Evolutionary conservation across 1,140 invertebrate species (phyloP).

Genomic region (Helicoverpa zea): DNA sequence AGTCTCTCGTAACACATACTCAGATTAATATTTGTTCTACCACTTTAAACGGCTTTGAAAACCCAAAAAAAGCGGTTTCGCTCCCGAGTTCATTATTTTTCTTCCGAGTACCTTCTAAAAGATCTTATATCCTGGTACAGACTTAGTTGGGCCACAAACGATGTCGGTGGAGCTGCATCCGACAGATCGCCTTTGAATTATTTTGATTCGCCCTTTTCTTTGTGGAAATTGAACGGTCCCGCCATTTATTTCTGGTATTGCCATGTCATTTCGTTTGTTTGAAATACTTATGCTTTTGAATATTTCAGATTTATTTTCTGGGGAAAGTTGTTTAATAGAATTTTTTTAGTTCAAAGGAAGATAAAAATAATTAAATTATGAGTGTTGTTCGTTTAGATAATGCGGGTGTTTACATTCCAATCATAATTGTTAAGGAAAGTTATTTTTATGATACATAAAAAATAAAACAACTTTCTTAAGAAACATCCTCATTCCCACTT

Average conservation of each 20-base stretch:
- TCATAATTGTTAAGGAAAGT: not conserved
- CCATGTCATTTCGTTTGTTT: slow-evolving; percentile 45
- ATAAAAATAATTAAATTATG: not conserved
- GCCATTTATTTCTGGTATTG: slow-evolving; percentile 40
- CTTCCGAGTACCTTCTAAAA: not conserved
- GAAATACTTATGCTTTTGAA: slow-evolving; percentile 30
- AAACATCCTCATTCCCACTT: slow-evolving; percentile 21
- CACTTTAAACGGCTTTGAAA: no score
- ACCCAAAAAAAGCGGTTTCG: no score
- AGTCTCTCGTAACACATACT: no score
- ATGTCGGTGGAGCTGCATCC: slow-evolving; percentile 47
- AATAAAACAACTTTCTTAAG: slow-evolving; percentile 12
- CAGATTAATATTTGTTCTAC: no score
- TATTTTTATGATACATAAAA: not conserved
- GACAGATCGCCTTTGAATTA: slow-evolving; percentile 52
- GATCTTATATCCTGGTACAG: slow-evolving; percentile 13
- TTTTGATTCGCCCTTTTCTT: slow-evolving; percentile 50
- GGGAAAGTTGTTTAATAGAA: not conserved
- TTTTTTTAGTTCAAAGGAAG: not conserved
- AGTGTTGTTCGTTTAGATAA: not conserved
- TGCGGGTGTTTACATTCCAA: not conserved
- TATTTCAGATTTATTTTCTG: slow-evolving; percentile 16
- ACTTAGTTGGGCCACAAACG: slow-evolving; percentile 47
- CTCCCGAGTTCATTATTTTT: not conserved
- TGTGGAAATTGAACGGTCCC: slow-evolving; percentile 41